These are phyloP conservation scores for Leontopithecus rosalia DNA, from an alignment of 2,797 vertebrate species.

Conservation along the genomic window DNA sequence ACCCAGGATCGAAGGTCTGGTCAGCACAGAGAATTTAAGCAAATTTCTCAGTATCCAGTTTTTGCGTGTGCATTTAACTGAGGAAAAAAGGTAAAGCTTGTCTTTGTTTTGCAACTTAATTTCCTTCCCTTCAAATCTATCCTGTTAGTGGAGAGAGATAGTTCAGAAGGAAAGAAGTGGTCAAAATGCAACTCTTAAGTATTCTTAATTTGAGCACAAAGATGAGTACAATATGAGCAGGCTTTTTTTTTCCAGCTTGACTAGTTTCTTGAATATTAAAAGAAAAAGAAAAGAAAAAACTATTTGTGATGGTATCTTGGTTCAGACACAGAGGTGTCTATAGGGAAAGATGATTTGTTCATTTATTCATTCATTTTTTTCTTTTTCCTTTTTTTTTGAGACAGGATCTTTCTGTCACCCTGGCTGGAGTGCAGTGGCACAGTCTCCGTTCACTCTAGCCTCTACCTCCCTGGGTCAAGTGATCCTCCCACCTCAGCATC, in stretches of 20 bases:
- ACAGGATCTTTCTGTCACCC: background rate
- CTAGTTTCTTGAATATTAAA: background rate
- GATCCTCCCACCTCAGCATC: background rate
- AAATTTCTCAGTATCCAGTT: background rate
- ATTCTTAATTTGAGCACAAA: background rate
- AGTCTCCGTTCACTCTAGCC: background rate
- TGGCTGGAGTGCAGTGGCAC: background rate
- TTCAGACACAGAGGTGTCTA: background rate
- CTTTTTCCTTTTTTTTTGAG: background rate
- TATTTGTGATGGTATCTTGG: background rate
- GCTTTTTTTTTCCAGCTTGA: background rate
- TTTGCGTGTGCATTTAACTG: background rate
- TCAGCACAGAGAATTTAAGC: background rate
- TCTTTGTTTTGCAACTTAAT: background rate
- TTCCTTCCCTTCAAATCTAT: background rate
- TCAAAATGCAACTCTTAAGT: background rate
- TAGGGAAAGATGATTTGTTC: background rate
- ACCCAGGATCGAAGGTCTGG: background rate
- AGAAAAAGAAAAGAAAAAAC: background rate
- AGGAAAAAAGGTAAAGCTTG: background rate
- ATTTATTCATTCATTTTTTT: background rate
- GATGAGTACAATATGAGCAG: background rate
- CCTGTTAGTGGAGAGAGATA: background rate
- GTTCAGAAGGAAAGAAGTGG: background rate
- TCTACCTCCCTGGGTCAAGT: background rate